Evolutionary conservation across 2,888 invertebrate genomes (phyloP).

Genomic region (Hypolimnas misippus): DNA sequence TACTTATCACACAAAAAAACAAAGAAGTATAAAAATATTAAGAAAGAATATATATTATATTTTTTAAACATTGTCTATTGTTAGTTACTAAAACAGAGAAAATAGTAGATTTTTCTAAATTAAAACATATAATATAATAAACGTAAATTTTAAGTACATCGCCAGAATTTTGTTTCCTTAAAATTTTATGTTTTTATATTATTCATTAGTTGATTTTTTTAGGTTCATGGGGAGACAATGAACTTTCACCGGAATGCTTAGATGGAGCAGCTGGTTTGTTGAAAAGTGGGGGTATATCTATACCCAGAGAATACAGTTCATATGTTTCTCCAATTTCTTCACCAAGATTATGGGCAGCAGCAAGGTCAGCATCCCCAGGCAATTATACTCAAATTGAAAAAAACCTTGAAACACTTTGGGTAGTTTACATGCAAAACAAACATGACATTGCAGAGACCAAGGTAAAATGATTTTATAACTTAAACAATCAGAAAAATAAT

Average conservation of each 20-base stretch:
- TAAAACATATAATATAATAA: too few relatives aligned
- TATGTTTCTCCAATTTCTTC: slow-evolving; percentile 97
- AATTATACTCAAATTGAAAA: slow-evolving; percentile 58
- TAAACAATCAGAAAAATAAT: neutral
- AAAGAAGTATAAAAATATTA: too few relatives aligned
- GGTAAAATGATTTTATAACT: slow-evolving; percentile 39
- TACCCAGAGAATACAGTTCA: slow-evolving; percentile 94
- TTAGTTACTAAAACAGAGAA: too few relatives aligned
- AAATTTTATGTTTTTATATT: too few relatives aligned
- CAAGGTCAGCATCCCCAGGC: slow-evolving; percentile 65
- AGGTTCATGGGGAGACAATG: slow-evolving; percentile 99
- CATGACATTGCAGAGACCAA: slow-evolving; percentile 89
- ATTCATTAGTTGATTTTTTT: too few relatives aligned
- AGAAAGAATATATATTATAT: too few relatives aligned
- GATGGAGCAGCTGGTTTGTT: slow-evolving; percentile 96
- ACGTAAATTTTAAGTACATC: too few relatives aligned
- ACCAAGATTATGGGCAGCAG: slow-evolving; percentile 92
- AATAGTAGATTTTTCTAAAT: too few relatives aligned
- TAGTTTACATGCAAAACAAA: slow-evolving; percentile 95
- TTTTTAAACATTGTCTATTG: too few relatives aligned
- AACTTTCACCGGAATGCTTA: slow-evolving; percentile 98
- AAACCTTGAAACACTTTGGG: slow-evolving; percentile 93
- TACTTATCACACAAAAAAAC: too few relatives aligned
- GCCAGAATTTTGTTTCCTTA: too few relatives aligned
- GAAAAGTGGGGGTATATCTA: slow-evolving; percentile 94